A percentile compares a stretch with the other conserved stretches of the same genome.
Evolutionary conservation across 2,888 invertebrate species (phyloP).

Genomic region (Idaea biselata): DNA sequence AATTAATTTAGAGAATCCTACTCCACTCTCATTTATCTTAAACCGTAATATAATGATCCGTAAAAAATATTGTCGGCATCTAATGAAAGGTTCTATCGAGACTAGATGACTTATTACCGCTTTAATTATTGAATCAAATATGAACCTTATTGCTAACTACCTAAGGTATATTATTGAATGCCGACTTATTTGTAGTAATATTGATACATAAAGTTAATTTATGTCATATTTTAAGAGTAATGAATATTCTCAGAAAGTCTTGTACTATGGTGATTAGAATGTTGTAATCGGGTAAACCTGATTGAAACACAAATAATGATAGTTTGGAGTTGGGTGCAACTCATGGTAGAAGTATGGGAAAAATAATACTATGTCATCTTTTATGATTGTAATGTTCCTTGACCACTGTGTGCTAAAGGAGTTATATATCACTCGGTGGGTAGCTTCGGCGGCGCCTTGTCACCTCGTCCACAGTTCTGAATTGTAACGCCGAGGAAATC

Average conservation of each 20-base stretch:
- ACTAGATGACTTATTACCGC: background rate
- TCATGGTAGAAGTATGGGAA: background rate
- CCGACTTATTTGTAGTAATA: background rate
- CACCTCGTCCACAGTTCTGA: too few relatives aligned
- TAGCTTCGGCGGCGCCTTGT: too few relatives aligned
- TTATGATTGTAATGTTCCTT: background rate
- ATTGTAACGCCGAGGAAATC: too few relatives aligned
- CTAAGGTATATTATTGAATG: background rate
- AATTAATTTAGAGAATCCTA: background rate
- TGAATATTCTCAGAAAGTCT: background rate
- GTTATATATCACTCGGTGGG: too few relatives aligned
- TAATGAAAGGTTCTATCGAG: background rate
- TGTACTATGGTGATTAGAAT: background rate
- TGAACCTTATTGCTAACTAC: background rate
- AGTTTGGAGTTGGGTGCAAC: background rate
- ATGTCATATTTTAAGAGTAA: constrained; percentile 1
- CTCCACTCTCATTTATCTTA: background rate
- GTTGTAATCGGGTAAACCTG: constrained; percentile 1
- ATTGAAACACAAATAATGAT: background rate
- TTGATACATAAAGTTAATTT: background rate
- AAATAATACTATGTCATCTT: background rate
- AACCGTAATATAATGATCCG: background rate
- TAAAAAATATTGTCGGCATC: background rate
- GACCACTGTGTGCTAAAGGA: too few relatives aligned
- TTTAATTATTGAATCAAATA: background rate